phyloP scores from a whole-genome alignment of 2,888 invertebrate species.

The Acrobasis suavella region DNA sequence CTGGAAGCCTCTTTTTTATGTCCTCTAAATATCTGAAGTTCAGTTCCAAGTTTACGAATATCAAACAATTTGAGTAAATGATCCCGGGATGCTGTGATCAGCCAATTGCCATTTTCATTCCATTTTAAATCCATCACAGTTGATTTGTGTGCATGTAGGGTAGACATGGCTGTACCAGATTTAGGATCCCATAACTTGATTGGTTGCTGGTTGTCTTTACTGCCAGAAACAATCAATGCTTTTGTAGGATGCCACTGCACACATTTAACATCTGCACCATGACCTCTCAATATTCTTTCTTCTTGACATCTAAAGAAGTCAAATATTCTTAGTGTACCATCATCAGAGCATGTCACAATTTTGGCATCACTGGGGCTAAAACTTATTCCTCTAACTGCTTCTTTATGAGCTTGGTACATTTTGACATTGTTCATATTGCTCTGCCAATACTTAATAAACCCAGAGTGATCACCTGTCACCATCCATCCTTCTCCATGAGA shows the following conservation, averaged over 20 bases:
- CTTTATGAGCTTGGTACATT: constrained; percentile 99
- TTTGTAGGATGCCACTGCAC: constrained; percentile 99
- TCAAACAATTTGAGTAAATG: constrained; percentile 99
- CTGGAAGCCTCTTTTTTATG: constrained; percentile 99
- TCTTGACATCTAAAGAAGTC: constrained; percentile 98
- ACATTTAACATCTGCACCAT: constrained; percentile 99
- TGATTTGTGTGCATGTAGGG: constrained; percentile 99
- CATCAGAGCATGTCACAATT: constrained; percentile 99
- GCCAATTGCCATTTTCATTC: constrained; percentile 99
- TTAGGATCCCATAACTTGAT: constrained; percentile 99
- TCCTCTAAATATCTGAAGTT: constrained; percentile 98
- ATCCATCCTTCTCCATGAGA: constrained; percentile 99
- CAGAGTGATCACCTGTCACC: constrained; percentile 99
- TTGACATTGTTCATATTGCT: constrained; percentile 99
- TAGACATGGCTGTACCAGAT: constrained; percentile 96
- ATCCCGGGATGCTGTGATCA: constrained; percentile 98
- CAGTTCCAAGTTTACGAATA: constrained; percentile 96
- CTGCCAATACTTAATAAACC: constrained; percentile 99
- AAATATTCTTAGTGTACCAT: constrained; percentile 99
- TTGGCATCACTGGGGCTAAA: constrained; percentile 99
- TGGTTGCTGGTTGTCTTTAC: constrained; percentile 99
- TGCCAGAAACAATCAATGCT: constrained; percentile 97
- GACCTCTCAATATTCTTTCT: constrained; percentile 96
- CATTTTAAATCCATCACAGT: constrained; percentile 99
- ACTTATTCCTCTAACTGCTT: constrained; percentile 99